phyloP scores from a whole-genome alignment of 1,140 invertebrate species.

The Heliothis subflexa region DNA sequence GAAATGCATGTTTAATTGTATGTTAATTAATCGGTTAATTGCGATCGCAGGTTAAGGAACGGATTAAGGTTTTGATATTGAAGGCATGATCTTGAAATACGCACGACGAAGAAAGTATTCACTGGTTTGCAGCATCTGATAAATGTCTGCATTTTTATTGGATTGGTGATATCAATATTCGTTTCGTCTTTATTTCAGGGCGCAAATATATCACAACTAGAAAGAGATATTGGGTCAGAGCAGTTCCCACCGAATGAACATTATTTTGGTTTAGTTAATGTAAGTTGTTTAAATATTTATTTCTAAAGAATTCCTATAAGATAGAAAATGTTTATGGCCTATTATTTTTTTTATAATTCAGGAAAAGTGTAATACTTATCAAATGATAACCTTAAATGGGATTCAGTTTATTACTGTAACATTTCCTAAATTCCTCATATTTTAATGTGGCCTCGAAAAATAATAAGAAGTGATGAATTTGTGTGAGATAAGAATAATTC shows the following conservation, averaged over 20 bases:
- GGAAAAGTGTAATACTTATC: background rate
- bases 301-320: background rate
- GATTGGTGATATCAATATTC: background rate
- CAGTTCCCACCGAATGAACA: conserved; percentile 99
- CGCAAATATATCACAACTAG: conserved; percentile 98
- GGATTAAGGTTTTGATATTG: conserved; percentile 1
- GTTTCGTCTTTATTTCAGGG: conserved; percentile 89
- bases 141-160: conserved; percentile 52
- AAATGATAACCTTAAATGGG: conserved; percentile 8
- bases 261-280: conserved; percentile 99
- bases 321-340: background rate
- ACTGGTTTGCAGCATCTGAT: conserved; percentile 34
- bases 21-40: conserved; percentile 46
- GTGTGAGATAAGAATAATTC: conserved; percentile 20
- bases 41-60: conserved; percentile 3
- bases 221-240: conserved; percentile 98
- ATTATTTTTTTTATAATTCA: background rate
- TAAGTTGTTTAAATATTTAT: conserved; percentile 86
- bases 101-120: background rate
- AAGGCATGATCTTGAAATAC: background rate
- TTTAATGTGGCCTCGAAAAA: background rate
- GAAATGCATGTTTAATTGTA: conserved; percentile 56
- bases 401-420: background rate
- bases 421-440: background rate
- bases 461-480: conserved; percentile 20